Evolutionary conservation across 2,888 invertebrate species (phyloP).

Genomic region (Halocaridina rubra): DNA sequence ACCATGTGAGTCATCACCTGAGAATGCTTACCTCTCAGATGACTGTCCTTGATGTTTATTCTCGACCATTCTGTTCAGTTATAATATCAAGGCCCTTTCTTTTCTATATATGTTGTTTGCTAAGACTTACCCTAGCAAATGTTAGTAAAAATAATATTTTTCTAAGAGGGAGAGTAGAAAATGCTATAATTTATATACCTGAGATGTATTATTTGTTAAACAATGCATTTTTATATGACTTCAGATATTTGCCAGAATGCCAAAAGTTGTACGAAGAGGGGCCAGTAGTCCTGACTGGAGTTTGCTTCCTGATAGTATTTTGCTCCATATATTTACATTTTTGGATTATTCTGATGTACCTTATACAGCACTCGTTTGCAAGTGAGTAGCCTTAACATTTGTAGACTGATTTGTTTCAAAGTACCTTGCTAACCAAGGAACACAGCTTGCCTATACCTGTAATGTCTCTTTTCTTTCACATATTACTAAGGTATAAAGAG

Average conservation of each 20-base stretch:
- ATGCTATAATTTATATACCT: not conserved
- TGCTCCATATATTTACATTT: constrained; percentile 44
- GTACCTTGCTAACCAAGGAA: no score
- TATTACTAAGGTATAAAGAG: no score
- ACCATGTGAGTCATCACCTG: no score
- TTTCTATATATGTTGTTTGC: no score
- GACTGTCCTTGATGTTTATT: no score
- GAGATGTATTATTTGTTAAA: not conserved
- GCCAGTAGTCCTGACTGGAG: constrained; percentile 36
- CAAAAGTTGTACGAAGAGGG: not conserved
- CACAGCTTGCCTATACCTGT: no score
- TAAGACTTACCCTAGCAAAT: not conserved
- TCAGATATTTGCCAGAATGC: not conserved
- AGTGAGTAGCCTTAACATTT: constrained; percentile 15
- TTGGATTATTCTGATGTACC: constrained; percentile 37
- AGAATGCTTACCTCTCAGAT: no score
- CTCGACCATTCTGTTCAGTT: no score
- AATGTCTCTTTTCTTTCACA: no score
- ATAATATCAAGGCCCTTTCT: no score
- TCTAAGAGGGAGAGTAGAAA: not conserved
- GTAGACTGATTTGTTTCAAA: no score
- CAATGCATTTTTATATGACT: not conserved
- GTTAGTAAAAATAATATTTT: not conserved
- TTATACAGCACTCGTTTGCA: constrained; percentile 7
- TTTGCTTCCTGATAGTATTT: constrained; percentile 43